Evolutionary conservation across 2,888 invertebrate species (phyloP).

Genomic region (Nyleta sp.): DNA sequence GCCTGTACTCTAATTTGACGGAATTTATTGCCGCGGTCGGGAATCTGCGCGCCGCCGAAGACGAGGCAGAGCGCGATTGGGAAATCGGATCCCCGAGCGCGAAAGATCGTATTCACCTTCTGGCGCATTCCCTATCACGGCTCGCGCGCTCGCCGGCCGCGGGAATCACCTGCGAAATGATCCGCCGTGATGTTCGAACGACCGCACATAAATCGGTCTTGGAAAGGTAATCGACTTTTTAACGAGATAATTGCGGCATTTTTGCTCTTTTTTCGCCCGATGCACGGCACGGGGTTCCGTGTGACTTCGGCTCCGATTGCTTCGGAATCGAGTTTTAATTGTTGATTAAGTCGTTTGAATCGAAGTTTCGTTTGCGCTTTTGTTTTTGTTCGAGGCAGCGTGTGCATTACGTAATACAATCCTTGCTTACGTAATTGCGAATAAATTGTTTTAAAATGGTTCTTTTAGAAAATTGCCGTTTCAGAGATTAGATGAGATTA

Average conservation of each 20-base stretch:
- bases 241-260: conserved; percentile 54
- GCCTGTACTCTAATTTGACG: conserved; percentile 28
- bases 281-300: conserved; percentile 9
- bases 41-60: conserved; percentile 41
- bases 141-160: conserved; percentile 25
- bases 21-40: conserved; percentile 49
- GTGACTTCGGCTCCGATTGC: conserved; percentile 12
- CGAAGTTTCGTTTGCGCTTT: too few relatives aligned
- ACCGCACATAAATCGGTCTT: conserved; percentile 60
- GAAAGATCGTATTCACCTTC: conserved; percentile 64
- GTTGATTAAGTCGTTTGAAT: conserved; percentile 18
- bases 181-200: conserved; percentile 59
- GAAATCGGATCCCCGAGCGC: conserved; percentile 62
- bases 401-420: too few relatives aligned
- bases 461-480: not conserved
- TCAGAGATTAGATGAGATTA: too few relatives aligned
- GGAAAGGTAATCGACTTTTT: conserved; percentile 62
- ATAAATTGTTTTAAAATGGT: not conserved
- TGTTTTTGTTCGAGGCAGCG: too few relatives aligned
- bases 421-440: too few relatives aligned
- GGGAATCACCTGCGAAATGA: conserved; percentile 64
- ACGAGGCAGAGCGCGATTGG: conserved; percentile 48
- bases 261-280: conserved; percentile 17
- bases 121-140: conserved; percentile 64
- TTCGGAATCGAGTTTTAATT: conserved; percentile 12